Base-by-base conservation (phyloP, 2,797 vertebrate genomes). In the Notoglanidium macrostoma region DNA sequence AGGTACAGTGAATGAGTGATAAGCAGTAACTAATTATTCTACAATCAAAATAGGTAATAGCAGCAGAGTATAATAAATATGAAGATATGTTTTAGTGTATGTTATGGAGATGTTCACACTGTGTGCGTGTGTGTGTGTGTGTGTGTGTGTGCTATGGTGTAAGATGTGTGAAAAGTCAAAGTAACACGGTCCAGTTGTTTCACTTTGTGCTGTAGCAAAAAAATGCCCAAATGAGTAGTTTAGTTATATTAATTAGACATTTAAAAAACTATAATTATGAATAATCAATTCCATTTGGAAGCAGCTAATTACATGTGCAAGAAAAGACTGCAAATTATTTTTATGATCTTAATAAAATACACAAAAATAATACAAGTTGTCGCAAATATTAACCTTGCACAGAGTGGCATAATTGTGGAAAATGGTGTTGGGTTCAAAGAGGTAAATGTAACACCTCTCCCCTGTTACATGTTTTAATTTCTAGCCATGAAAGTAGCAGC, bases 211-310 rank as follows among this genome's bases (percentile, higher is more conserved):
- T 79, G 29, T 79, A 46, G 23, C 57, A 23, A 51, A 65, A 65
- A 51, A 96, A 91, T 26, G 23, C 10, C 46, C 23, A 76, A 51
- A 5, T 26, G 5, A n/a, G 3, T 51, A 76, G 44, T 76, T 49
- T 51, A n/a, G 23, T 46, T 49, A 23, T 74, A 49, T 49, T 74
- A 14, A 6, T 70, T 4, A 65, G 40, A 40, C 10, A 65, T 65
- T 26, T 10, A 29, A 19, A 40, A 70, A 35, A 32, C 0, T 67
- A 29, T 59, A 23, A 59, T 59, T 59, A 59, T 59, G 57, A 59
- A 23, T 23, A n/a, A 65, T 29, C 65, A 68, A 32, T n/a, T 12
- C 29, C 67, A 68, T 7, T 68, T 40, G 29, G 29, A 68, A 17
- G 29, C 29, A 68, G 29, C 65, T 14, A 67, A 67, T 17, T 29